Evolutionary conservation across 2,888 invertebrate genomes (phyloP).

Genomic region (Spodoptera exigua): DNA sequence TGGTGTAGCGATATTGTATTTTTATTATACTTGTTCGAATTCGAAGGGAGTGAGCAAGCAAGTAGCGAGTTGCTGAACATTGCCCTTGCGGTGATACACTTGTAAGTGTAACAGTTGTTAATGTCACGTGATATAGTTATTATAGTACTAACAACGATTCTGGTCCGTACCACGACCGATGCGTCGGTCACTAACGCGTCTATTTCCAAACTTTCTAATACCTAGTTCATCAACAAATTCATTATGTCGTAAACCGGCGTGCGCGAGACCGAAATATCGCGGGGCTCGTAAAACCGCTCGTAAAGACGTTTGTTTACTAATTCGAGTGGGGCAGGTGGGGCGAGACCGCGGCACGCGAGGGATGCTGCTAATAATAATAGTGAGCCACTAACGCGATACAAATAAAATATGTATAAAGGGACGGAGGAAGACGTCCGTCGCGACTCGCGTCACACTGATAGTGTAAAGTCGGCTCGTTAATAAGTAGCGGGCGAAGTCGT

Average conservation of each 20-base stretch:
- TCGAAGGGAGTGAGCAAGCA: background rate
- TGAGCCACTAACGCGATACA: conserved; percentile 59
- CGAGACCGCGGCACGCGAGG: conserved; percentile 74
- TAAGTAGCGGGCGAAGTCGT: conserved; percentile 80
- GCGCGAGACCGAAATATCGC: conserved; percentile 89
- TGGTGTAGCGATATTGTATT: conserved; percentile 22
- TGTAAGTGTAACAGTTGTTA: conserved; percentile 18
- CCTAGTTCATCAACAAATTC: conserved; percentile 89
- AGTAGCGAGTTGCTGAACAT: conserved; percentile 6
- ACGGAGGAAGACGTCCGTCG: conserved; percentile 54
- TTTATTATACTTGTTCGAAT: conserved; percentile 12
- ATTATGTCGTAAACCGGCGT: conserved; percentile 88
- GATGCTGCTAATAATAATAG: conserved; percentile 84
- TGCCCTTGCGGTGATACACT: conserved; percentile 26
- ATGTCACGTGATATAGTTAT: conserved; percentile 61
- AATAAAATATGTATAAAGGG: conserved; percentile 61
- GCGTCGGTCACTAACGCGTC: conserved; percentile 81
- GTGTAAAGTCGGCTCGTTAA: conserved; percentile 83
- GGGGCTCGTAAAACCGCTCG: conserved; percentile 88
- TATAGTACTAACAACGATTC: conserved; percentile 53
- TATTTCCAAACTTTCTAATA: conserved; percentile 88
- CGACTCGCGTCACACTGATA: conserved; percentile 68
- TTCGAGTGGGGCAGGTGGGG: conserved; percentile 88
- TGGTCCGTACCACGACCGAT: conserved; percentile 60
- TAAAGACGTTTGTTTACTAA: conserved; percentile 90